Base-by-base conservation (phyloP, 1,140 invertebrate genomes). In the Eupeodes corollae region DNA sequence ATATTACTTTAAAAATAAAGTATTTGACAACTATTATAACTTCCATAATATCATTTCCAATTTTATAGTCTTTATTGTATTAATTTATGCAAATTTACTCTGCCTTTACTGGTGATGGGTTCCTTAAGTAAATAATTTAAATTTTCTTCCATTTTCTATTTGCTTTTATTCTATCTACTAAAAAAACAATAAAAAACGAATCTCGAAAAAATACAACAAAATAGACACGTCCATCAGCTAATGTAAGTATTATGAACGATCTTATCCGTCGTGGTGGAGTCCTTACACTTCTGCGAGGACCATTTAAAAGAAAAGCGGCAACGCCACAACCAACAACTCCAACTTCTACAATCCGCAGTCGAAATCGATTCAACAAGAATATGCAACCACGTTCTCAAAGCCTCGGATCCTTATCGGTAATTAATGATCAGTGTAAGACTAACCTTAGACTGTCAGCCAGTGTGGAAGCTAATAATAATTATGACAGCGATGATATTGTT, bases 331-430 rank as follows among this genome's bases (percentile, higher is more conserved):
- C 65, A 1, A 49, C 57, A 5, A 65, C 65, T 9, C 60, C 64
- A 1, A 60, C 55, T 52, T 49, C 55, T 3, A 39, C 46, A 32
- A 44, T 54, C 14, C 44, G 53, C 13, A 57, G 63, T 12, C 55
- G 51, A 18, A 54, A 57, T 45, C 52, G 59, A 31, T 53, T 55
- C 43, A 54, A 52, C 16, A 42, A 15, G 14, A 66, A 66, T 42
- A 31, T 66, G 48, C 63, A 64, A 32, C 59, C 63, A 1, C 58
- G 63, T 3, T 67, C 63, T 0, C 63, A 64, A 44, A 67, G 63
- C 52, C 58, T 67, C 9, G 63, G 63, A 55, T 67, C 63, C 19
- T 47, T 67, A 49, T 64, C 63, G 63, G 63, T 67, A 67, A 67
- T 61, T 67, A 54, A 53, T 46, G 63, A n/a, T n/a, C n/a, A 66